These are phyloP conservation scores for Synanthedon vespiformis DNA, from an alignment of 2,888 invertebrate genomes.

Conservation along the genomic window DNA sequence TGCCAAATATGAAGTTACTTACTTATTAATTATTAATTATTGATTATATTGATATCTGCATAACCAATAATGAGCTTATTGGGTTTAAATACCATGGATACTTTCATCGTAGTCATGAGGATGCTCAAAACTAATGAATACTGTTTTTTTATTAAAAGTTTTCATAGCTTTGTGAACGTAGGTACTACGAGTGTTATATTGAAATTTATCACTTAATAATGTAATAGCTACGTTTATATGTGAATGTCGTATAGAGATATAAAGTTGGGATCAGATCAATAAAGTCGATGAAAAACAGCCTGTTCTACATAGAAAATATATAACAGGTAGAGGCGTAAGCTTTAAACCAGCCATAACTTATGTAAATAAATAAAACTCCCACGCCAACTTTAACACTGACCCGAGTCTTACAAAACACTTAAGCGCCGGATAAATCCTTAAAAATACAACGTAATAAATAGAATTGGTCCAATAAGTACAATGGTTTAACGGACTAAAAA, in stretches of 20 bases:
- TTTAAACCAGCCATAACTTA: constrained; percentile 37
- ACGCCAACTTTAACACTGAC: constrained; percentile 41
- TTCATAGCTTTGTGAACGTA: too few species aligned
- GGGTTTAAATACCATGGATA: too few species aligned
- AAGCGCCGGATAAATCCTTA: constrained; percentile 35
- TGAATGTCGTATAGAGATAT: constrained; percentile 10
- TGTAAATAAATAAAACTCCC: constrained; percentile 56
- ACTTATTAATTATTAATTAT: too few species aligned
- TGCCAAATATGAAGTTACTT: too few species aligned
- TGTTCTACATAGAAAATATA: constrained; percentile 38
- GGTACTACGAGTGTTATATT: too few species aligned
- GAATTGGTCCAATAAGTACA: constrained; percentile 28
- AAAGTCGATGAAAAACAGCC: constrained; percentile 48
- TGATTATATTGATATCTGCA: too few species aligned
- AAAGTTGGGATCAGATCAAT: constrained; percentile 29
- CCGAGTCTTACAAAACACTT: constrained; percentile 49
- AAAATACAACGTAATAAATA: constrained; percentile 48
- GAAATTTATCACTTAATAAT: too few species aligned
- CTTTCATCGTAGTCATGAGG: too few species aligned
- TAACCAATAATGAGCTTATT: too few species aligned
- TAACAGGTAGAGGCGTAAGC: constrained; percentile 25
- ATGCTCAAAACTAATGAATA: too few species aligned
- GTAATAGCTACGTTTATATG: background rate
- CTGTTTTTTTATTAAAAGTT: too few species aligned
- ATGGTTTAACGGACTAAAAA: constrained; percentile 19